Conservation (phyloP, 2,113 vertebrate genomes). For the Scopus umbretta region DNA sequence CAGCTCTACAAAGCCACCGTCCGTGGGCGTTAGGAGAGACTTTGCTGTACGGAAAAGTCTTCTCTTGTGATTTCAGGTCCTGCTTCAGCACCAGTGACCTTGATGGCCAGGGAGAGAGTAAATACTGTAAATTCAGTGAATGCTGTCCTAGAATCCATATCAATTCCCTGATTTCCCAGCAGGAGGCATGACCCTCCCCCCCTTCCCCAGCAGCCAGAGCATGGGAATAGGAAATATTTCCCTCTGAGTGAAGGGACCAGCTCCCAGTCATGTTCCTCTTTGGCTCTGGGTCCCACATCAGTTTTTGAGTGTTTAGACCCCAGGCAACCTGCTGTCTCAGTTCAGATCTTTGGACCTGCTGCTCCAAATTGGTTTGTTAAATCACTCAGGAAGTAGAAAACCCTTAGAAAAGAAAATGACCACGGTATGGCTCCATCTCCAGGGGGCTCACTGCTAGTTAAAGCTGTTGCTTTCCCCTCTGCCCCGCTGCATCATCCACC, state of each 20-base stretch:
- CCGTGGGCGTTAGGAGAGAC: not conserved
- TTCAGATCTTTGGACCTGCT: not conserved
- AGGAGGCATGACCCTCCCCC: fast-evolving
- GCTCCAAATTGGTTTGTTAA: not conserved
- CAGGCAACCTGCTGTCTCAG: not conserved
- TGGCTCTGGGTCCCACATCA: not conserved
- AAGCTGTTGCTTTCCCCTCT: not conserved
- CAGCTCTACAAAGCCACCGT: not conserved
- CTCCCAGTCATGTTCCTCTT: not conserved
- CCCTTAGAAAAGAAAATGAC: not conserved
- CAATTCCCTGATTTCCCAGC: not conserved
- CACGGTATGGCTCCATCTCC: not conserved
- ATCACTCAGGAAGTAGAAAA: not conserved
- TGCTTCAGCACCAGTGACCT: not conserved
- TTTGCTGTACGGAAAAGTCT: not conserved
- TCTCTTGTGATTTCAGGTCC: not conserved
- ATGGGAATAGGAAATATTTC: not conserved
- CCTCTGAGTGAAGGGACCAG: not conserved
- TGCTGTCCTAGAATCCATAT: not conserved
- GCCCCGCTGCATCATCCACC: not conserved
- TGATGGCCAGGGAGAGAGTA: not conserved
- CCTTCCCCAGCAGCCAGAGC: not conserved
- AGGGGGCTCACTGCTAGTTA: not conserved
- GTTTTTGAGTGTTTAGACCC: not conserved
- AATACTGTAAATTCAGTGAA: not conserved